Conservation (phyloP, 2,888 invertebrate species). For the Salticus scenicus region DNA sequence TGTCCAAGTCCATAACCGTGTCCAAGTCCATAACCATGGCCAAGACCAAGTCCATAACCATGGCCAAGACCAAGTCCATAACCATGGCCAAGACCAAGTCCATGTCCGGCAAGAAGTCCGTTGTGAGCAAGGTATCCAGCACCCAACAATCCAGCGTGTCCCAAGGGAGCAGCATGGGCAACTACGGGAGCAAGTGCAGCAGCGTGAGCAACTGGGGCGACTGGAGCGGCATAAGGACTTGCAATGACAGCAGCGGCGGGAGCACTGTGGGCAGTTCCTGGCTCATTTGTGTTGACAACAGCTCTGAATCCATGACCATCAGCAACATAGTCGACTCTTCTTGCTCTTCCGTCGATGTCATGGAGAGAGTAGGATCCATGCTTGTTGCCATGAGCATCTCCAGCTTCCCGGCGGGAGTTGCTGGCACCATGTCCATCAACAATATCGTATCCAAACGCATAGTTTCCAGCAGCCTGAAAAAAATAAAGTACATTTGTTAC, state of each 20-base stretch:
- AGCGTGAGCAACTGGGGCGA: not conserved
- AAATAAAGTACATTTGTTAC: too few relatives aligned
- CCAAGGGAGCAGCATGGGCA: not conserved
- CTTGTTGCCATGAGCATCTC: conserved; percentile 2
- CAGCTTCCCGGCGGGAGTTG: not conserved
- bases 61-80: not conserved
- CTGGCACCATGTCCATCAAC: not conserved
- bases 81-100: not conserved
- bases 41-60: too few relatives aligned
- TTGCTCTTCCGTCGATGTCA: not conserved
- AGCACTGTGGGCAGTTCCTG: not conserved
- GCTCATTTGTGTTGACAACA: not conserved
- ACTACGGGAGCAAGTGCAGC: not conserved
- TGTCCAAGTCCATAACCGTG: not conserved
- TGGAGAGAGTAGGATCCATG: not conserved
- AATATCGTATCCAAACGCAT: not conserved
- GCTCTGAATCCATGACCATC: conserved; percentile 5
- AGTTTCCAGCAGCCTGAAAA: not conserved
- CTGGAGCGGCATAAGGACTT: not conserved
- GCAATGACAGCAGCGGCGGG: not conserved
- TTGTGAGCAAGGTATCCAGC: not conserved
- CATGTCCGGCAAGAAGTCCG: not conserved
- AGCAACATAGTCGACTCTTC: not conserved
- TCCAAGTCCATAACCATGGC: not conserved
- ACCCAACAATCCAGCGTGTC: not conserved